Evolutionary conservation across 64 coral and sea anemone genomes (phyloP).

Genomic region (Pachyseris speciosa): DNA sequence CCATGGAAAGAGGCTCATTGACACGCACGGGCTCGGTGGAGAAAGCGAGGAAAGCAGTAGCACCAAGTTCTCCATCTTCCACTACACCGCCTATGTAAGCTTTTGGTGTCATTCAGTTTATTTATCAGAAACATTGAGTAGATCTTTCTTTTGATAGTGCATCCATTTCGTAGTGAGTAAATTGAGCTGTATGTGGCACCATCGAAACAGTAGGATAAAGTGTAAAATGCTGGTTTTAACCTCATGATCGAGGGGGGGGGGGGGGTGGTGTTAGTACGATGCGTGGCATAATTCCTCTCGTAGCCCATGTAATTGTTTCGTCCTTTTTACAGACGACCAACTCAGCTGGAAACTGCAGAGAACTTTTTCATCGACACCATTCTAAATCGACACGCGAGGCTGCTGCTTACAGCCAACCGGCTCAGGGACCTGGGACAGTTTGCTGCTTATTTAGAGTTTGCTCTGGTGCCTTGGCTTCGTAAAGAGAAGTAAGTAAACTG

Average conservation of each 20-base stretch:
- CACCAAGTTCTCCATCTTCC: not conserved
- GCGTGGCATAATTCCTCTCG: too few species aligned
- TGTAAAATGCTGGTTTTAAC: too few species aligned
- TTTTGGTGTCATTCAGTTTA: not conserved
- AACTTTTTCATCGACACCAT: conserved; percentile 95
- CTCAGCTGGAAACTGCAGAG: conserved; percentile 71
- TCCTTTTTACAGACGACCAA: conserved; percentile 52
- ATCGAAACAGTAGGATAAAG: too few species aligned
- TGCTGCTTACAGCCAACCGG: conserved; percentile 73
- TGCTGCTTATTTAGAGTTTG: conserved; percentile 86
- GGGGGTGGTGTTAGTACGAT: too few species aligned
- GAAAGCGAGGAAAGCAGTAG: conserved; percentile 8
- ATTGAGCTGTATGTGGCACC: too few species aligned
- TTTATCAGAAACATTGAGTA: too few species aligned
- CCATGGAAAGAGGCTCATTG: conserved; percentile 29
- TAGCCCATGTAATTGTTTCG: too few species aligned
- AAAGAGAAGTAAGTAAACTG: conserved; percentile 86
- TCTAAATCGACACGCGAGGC: conserved; percentile 90
- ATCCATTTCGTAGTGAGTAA: too few species aligned
- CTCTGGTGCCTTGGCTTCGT: conserved; percentile 82
- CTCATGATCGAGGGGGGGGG: too few species aligned
- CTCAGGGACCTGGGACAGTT: conserved; percentile 95
- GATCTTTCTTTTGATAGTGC: too few species aligned
- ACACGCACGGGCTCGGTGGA: conserved; percentile 37
- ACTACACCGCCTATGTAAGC: not conserved